Evolutionary conservation across 1,140 invertebrate species (phyloP).

Genomic region (Tenebrio molitor): DNA sequence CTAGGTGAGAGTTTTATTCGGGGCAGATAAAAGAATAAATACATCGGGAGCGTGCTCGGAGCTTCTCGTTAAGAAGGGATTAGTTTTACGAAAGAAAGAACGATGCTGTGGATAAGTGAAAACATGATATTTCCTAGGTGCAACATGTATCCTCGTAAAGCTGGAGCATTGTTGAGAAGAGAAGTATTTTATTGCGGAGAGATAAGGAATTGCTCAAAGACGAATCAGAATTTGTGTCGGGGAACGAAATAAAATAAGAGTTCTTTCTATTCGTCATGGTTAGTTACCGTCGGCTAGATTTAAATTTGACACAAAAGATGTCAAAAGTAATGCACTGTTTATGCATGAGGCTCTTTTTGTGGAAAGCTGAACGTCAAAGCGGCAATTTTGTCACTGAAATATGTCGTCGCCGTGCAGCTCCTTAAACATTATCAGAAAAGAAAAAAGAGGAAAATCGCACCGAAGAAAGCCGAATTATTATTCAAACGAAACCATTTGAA

Average conservation of each 20-base stretch:
- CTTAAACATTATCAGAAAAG: slow-evolving; percentile 28
- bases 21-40: neutral
- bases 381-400: slow-evolving; percentile 27
- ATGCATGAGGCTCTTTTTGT: slow-evolving; percentile 35
- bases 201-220: slow-evolving; percentile 35
- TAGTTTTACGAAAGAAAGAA: slow-evolving; percentile 12
- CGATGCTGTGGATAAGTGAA: slow-evolving; percentile 21
- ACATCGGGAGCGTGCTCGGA: neutral
- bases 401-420: slow-evolving; percentile 16
- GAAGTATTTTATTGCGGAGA: slow-evolving; percentile 23
- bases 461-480: slow-evolving; percentile 27
- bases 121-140: slow-evolving; percentile 35
- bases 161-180: slow-evolving; percentile 23
- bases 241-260: slow-evolving; percentile 3
- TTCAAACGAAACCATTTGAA: slow-evolving; percentile 18
- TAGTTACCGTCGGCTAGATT: slow-evolving; percentile 37
- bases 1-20: too few species aligned
- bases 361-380: slow-evolving; percentile 31
- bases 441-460: neutral
- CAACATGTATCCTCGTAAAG: slow-evolving; percentile 35
- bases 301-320: slow-evolving; percentile 41
- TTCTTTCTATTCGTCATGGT: slow-evolving; percentile 36
- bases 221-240: slow-evolving; percentile 17
- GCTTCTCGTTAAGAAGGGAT: slow-evolving; percentile 10
- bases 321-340: slow-evolving; percentile 25